Evolutionary conservation across 2,797 vertebrate genomes (phyloP).

Genomic region (Linurgus olivaceus): DNA sequence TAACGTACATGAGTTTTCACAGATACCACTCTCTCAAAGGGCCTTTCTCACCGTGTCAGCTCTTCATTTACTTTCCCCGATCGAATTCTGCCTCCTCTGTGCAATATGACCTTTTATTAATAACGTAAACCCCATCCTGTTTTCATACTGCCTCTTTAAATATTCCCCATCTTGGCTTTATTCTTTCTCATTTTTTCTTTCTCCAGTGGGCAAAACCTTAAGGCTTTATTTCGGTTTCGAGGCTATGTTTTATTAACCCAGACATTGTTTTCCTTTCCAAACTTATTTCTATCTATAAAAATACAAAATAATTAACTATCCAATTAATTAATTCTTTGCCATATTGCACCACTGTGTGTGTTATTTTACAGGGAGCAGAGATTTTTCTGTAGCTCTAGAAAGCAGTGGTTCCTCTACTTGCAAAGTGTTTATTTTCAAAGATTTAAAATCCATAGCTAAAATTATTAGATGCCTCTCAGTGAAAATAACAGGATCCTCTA

Average conservation of each 20-base stretch:
- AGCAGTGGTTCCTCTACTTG: neutral
- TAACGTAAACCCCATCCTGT: neutral
- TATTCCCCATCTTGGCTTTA: neutral
- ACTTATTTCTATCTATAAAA: neutral
- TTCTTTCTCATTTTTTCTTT: neutral
- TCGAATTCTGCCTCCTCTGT: conserved; percentile 3
- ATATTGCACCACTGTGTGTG: neutral
- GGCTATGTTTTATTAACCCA: neutral
- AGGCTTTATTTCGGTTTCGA: neutral
- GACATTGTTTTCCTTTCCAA: neutral
- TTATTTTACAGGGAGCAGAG: neutral
- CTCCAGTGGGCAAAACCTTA: neutral
- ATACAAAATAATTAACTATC: neutral
- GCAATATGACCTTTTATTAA: conserved; percentile 28
- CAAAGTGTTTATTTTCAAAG: neutral
- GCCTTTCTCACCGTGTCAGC: neutral
- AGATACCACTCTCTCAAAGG: neutral
- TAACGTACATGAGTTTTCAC: neutral
- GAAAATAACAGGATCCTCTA: neutral
- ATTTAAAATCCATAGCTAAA: neutral
- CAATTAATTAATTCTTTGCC: neutral
- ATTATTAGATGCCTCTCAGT: neutral
- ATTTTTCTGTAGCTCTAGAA: neutral
- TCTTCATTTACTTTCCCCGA: neutral
- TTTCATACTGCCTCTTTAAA: neutral